Evolutionary conservation across 2,888 invertebrate species (phyloP).

Genomic region (Neuroscelio doddi): DNA sequence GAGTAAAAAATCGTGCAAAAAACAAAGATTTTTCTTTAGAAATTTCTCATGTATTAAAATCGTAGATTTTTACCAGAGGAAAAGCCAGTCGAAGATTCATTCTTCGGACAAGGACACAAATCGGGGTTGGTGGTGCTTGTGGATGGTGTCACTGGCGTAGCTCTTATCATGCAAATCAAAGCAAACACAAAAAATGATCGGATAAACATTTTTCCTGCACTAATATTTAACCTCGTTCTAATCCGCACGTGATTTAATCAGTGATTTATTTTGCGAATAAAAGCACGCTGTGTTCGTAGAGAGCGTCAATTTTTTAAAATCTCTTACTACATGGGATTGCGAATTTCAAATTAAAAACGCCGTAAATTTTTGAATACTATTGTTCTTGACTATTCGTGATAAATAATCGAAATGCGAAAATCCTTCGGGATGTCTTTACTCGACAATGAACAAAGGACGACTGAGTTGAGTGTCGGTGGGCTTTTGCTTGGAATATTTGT

Average conservation of each 20-base stretch:
- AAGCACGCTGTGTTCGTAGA: too few relatives aligned
- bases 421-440: constrained; percentile 5
- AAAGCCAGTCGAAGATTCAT: constrained; percentile 9
- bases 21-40: not conserved
- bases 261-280: constrained; percentile 4
- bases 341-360: constrained; percentile 1
- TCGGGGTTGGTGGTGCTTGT: constrained; percentile 3
- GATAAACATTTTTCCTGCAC: constrained; percentile 10
- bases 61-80: constrained; percentile 3
- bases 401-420: constrained; percentile 5
- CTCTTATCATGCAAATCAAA: constrained; percentile 14
- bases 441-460: constrained; percentile 10
- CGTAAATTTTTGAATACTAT: constrained; percentile 2
- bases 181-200: constrained; percentile 5
- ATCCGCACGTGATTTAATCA: constrained; percentile 5
- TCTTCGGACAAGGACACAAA: constrained; percentile 22
- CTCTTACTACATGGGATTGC: too few relatives aligned
- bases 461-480: constrained; percentile 5
- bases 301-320: constrained; percentile 1
- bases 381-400: not conserved
- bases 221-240: constrained; percentile 2
- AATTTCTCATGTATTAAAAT: constrained; percentile 5
- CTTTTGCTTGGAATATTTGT: not conserved
- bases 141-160: constrained; percentile 2
- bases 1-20: not conserved